Base-by-base conservation (phyloP, 1,140 invertebrate genomes). In the Formica exsecta region DNA sequence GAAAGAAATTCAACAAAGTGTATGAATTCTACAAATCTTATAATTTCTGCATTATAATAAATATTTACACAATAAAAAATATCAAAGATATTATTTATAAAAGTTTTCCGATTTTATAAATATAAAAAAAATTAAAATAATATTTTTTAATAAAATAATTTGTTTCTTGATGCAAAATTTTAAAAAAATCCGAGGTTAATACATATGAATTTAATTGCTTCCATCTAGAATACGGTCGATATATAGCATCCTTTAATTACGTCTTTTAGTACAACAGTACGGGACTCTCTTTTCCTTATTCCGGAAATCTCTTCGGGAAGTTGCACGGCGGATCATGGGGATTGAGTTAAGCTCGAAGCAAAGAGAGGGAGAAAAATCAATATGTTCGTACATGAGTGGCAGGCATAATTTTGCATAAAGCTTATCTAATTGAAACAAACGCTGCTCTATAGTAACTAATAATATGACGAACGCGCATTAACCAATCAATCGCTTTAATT, bases 371-470 rank as follows among this genome's bases (percentile, higher is more conserved):
- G 22, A 74, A 9, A 77, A 32, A 74, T 83, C 51, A 61, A 88
- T 76, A 83, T 16, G 32, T 51, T 16, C 32, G 38, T n/a, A 51
- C 38, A 7, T 0, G 32, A 29, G 9, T 59, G 22, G 54, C 8
- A 38, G 25, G 38, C 61, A 36, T 66, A 86, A 87, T 81, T 68
- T 68, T 11, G 4, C 38, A 11, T 59, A 66, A 83, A 51, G 13
- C 32, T 41, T 62, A 36, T 38, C 25, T 88, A 88, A 88, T 87
- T 87, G 62, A 88, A 83, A 77, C 36, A 88, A 83, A 87, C 22
- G 66, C 13, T 61, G 16, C 22, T 70, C 4, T 32, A 48, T 25
- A 44, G 22, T n/a, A 0, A 1, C 2, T n/a, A 51, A n/a, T 51
- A 36, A 86, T 48, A 54, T 61, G 54, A 87, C 19, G 11, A 44